These are phyloP conservation scores for Polyploca ridens DNA, from an alignment of 2,888 invertebrate species.

Conservation along the genomic window DNA sequence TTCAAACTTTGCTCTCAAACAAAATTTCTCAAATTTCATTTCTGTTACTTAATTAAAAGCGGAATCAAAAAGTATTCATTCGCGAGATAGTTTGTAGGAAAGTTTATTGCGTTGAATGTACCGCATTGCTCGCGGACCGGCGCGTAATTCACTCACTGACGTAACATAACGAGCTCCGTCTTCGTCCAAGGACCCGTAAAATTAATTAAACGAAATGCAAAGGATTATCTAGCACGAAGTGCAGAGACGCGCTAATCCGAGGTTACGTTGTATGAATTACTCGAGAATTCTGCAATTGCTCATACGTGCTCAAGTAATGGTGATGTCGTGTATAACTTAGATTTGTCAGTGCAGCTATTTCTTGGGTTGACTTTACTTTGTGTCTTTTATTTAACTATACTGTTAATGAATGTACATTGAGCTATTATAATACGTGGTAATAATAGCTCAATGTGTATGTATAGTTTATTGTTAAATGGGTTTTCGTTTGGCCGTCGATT, in stretches of 20 bases:
- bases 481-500: too few relatives aligned
- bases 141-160: constrained; percentile 38
- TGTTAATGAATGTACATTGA: too few relatives aligned
- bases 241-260: constrained; percentile 43
- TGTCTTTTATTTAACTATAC: too few relatives aligned
- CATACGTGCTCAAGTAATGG: constrained; percentile 31
- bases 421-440: too few relatives aligned
- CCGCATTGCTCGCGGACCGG: constrained; percentile 9
- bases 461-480: too few relatives aligned
- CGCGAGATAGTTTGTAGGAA: not conserved
- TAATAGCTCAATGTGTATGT: too few relatives aligned
- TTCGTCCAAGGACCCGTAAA: constrained; percentile 53
- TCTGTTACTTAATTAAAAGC: not conserved
- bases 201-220: constrained; percentile 67
- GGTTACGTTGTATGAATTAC: constrained; percentile 13
- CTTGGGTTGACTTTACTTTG: too few relatives aligned
- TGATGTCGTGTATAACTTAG: not conserved
- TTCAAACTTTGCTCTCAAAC: too few relatives aligned
- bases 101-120: not conserved
- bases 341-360: not conserved
- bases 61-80: not conserved
- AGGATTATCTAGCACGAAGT: constrained; percentile 50
- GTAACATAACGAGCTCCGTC: constrained; percentile 43
- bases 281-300: constrained; percentile 37
- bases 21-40: too few relatives aligned